Base-by-base conservation (phyloP, 2,888 invertebrate genomes). In the Lepidonotus clava region DNA sequence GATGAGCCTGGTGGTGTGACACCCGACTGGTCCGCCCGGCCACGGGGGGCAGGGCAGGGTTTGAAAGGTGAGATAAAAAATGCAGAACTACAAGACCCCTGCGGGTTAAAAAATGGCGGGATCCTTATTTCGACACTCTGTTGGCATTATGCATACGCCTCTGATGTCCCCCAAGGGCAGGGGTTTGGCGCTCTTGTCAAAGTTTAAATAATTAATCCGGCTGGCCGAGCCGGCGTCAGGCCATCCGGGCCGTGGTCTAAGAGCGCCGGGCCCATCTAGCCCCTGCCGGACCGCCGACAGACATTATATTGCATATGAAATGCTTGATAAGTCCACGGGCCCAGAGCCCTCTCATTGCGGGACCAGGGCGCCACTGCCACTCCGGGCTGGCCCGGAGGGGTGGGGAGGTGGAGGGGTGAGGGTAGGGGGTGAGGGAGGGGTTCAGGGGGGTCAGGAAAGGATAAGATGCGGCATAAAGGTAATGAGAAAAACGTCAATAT, bases 401-500 rank as follows among this genome's bases (percentile, higher is more conserved):
- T 4, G 36, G 67, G 76, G 14, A 36, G 76, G 76, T n/a, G n/a
- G 51, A 11, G 14, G 11, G 51, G 51, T 1, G 36, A 18, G n/a
- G 76, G 76, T 38, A 11, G 76, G 36, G 61, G 53, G 53, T 53
- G 83, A n/a, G 41, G n/a, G 83, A 24, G 36, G 83, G 56, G 34
- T n/a, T 14, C 1, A 28, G 34, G 34, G 53, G 56, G 53, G 53
- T 36, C 83, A 83, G 83, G 83, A 51, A 53, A 53, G 83, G 83
- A 38, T 66, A 84, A 66, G 66, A 84, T 56, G 40, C 56, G 84
- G 84, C 84, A 36, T 84, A 56, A 56, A 84, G 56, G 84, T 84
- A 84, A 84, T 84, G 84, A 84, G 84, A 84, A 84, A 84, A 84
- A 84, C 56, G 84, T 84, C 84, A 84, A 84, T 84, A 84, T 61